A percentile compares a stretch with the other conserved stretches of the same genome.
These are phyloP conservation scores for Podargus strigoides DNA, from an alignment of 2,797 vertebrate species.

Conservation along the genomic window DNA sequence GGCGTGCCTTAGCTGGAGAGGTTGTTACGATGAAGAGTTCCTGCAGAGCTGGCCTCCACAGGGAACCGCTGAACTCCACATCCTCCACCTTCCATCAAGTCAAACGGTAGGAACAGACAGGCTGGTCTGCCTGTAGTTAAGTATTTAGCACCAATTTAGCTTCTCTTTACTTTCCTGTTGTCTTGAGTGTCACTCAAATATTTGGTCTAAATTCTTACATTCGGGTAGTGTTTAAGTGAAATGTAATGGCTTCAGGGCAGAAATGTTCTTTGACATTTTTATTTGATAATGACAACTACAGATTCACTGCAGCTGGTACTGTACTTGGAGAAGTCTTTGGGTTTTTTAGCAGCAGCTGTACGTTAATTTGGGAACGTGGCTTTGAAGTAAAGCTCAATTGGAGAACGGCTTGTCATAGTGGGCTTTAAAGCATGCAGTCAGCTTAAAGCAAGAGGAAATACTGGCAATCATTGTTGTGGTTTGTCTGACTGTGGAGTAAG, in stretches of 20 bases:
- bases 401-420: background rate
- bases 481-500: conserved; percentile 10
- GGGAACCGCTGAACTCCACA: conserved; percentile 72
- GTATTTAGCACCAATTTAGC: rapidly evolving
- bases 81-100: conserved; percentile 70
- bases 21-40: conserved; percentile 76
- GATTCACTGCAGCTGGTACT: background rate
- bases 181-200: background rate
- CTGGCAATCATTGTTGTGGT: background rate
- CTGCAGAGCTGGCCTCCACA: conserved; percentile 80
- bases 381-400: conserved; percentile 22
- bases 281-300: conserved; percentile 3
- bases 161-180: background rate
- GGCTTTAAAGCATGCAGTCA: background rate
- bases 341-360: conserved; percentile 1
- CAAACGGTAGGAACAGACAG: conserved; percentile 71
- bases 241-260: background rate
- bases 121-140: background rate
- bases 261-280: background rate
- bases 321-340: background rate
- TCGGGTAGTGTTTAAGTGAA: background rate
- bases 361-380: background rate
- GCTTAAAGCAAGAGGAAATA: conserved; percentile 25
- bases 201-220: background rate
- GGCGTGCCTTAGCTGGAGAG: conserved; percentile 67